Base-by-base conservation (phyloP, 2,113 vertebrate species). In the Asarcornis scutulata region DNA sequence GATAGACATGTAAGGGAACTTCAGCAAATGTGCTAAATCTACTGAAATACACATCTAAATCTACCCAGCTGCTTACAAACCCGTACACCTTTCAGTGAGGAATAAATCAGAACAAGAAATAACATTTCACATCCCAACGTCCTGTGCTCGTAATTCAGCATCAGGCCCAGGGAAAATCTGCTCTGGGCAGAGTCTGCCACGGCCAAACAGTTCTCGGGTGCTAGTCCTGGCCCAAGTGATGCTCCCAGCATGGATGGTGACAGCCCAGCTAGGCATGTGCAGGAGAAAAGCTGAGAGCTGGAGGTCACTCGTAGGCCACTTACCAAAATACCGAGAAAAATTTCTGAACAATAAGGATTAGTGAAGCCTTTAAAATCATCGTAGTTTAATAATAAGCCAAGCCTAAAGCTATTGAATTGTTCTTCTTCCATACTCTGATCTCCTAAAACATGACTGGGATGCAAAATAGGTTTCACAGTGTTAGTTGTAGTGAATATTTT, bases 71-170 rank as follows among this genome's bases (percentile, higher is more conserved):
- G 56, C 58, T 89, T 60, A 38, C 17, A 93, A 56, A 68, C 68
- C 44, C 34, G 77, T 53, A 36, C 2, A 1, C 46, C n/a, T 88
- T 55, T 84, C n/a, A 75, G n/a, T 0, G 2, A 59, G 52, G 52
- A 84, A 67, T 89, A 91, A 89, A 87, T 95, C 73, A 64, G 46
- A 83, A 17, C 13, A 32, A 67, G 59, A 90, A 90, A 48, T 52
- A 80, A 50, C 46, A 56, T 56, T 66, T 69, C 50, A 23, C 34
- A 11, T 52, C n/a, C 48, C 22, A 69, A 48, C 23, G 71, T 91
- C 12, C 18, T 2, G 0, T 42, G 38, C 46, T 83, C 0, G 0
- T 40, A 0, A 31, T 16, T 63, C 55, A 53, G 34, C 31, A 8
- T 8, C 0, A 0, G 29, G 64, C 11, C 64, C 1, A 1, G 36